A percentile compares a stretch with the other conserved stretches of the same genome.
phyloP scores from a whole-genome alignment of 2,797 vertebrate species.

The Lindbergichthys nudifrons region DNA sequence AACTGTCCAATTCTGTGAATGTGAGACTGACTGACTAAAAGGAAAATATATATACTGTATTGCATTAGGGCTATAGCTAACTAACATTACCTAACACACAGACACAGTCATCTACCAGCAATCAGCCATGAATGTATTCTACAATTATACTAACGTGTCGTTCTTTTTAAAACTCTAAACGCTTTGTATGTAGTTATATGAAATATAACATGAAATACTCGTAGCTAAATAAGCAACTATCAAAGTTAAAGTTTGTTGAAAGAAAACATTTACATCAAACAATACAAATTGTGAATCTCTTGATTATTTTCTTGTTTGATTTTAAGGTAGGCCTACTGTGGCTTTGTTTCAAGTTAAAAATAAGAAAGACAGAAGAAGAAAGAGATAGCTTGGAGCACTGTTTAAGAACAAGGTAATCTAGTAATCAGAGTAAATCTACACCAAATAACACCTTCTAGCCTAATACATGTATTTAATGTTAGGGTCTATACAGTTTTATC shows the following conservation, averaged over 20 bases:
- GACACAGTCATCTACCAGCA: not conserved
- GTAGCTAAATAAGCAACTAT: constrained; percentile 1
- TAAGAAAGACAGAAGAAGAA: not conserved
- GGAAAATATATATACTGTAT: too few relatives aligned
- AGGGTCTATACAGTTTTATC: not conserved
- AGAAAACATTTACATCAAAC: not conserved
- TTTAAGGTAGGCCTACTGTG: not conserved
- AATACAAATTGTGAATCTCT: not conserved
- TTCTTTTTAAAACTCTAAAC: not conserved
- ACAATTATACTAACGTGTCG: not conserved
- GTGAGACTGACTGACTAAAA: too few relatives aligned
- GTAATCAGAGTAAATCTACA: too few relatives aligned
- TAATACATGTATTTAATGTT: not conserved
- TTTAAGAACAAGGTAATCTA: too few relatives aligned
- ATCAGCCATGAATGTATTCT: not conserved
- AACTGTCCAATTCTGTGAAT: too few relatives aligned
- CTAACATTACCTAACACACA: not conserved
- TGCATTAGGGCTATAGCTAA: too few relatives aligned
- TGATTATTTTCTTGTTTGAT: not conserved
- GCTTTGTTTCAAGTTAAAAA: not conserved
- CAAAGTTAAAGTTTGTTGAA: not conserved
- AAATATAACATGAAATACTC: not conserved
- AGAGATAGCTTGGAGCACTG: too few relatives aligned
- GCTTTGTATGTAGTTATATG: not conserved
- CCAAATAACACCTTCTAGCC: too few relatives aligned